These are phyloP conservation scores for Poeciliopsis paucimaculata DNA, from an alignment of 2,797 vertebrate species.

Conservation along the genomic window DNA sequence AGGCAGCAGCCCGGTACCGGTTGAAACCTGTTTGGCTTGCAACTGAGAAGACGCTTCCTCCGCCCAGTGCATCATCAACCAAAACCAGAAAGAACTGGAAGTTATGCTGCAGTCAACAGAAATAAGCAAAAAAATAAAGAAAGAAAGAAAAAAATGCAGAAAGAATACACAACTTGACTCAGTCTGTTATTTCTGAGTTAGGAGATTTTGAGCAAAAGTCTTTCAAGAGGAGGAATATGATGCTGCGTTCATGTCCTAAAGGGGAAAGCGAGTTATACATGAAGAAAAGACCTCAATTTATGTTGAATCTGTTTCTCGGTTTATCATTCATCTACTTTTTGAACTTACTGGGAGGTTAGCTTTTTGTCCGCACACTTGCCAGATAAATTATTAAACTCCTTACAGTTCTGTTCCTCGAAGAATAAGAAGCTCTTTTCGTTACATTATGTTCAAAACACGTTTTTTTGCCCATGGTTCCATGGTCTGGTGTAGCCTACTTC, in stretches of 20 bases:
- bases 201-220: constrained; percentile 21
- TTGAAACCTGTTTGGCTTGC: constrained; percentile 76
- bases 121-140: too few species aligned
- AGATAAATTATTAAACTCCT: too few species aligned
- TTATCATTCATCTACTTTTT: neutral
- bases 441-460: neutral
- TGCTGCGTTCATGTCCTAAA: constrained; percentile 25
- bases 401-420: neutral
- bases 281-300: neutral
- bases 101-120: constrained; percentile 25
- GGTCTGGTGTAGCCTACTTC: neutral
- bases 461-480: neutral
- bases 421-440: neutral
- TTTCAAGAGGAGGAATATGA: constrained; percentile 28
- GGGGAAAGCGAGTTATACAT: neutral
- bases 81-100: constrained; percentile 64
- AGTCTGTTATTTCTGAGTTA: constrained; percentile 14
- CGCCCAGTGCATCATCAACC: constrained; percentile 60
- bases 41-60: constrained; percentile 70
- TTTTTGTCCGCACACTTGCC: neutral
- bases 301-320: neutral
- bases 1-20: constrained; percentile 74
- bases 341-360: neutral
- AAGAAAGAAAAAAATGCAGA: neutral
- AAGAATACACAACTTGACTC: neutral